Base-by-base conservation (phyloP, 1,140 invertebrate genomes). In the Trichomalopsis sarcophagae region DNA sequence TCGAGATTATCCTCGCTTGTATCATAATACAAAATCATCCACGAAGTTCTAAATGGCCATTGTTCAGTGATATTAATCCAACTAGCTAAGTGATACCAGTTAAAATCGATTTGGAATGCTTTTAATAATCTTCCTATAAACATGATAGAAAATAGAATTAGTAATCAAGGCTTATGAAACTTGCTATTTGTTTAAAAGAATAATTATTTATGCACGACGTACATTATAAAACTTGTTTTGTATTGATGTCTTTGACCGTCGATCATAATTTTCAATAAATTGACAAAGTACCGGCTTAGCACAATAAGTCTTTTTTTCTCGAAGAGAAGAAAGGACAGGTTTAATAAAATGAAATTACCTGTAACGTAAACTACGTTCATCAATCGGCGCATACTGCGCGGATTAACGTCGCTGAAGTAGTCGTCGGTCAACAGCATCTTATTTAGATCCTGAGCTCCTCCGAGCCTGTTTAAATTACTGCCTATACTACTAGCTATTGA, bases 21-120 rank as follows among this genome's bases (percentile, higher is more conserved):
- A 91, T 99, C 98, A 91, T 97, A 98, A 92, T 98, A 96, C 87
- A 99, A 95, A 82, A 99, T 99, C 87, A 99, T 97, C 98, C 98
- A 99, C 21, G 98, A 99, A 14, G 98, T 98, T 82, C 98, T 94
- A 92, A 98, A 98, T 0, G 99, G 98, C 99, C 99, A 99, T 92
- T 99, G 99, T 92, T 99, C 99, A 0, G 98, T 99, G 50, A 99
- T 96, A 92, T 99, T 99, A 75, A 99, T 97, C 98, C 98, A 99
- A 79, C 97, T 97, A 78, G 98, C 97, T 86, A 99, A 94, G 87
- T 98, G 97, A 93, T 99, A 98, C 99, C 99, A 99, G 92, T 98
- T 99, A 93, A 99, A 99, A 91, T 99, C 99, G 86, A 99, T 98
- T 93, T 99, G 98, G 94, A 99, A 99, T 89, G 99, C 98, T 95